Percentiles rank a stretch among this genome's conserved stretches.
phyloP scores from a whole-genome alignment of 2,888 invertebrate genomes.

The Limenitis camilla region DNA sequence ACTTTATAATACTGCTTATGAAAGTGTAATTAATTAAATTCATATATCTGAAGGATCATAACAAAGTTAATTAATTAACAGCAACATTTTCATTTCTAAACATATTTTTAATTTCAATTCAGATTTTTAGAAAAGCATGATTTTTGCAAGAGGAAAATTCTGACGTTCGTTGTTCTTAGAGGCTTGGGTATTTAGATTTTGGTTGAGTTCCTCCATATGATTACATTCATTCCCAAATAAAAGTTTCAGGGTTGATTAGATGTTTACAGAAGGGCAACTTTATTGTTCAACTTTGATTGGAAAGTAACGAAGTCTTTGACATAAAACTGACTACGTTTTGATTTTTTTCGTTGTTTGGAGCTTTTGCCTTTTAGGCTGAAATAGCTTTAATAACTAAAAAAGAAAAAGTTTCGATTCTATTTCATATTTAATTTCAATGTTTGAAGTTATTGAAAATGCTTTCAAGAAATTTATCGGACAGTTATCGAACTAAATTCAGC shows the following conservation, averaged over 20 bases:
- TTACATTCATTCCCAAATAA: conserved; percentile 1
- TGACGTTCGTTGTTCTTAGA: not conserved
- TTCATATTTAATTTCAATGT: too few species aligned
- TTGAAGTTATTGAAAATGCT: too few species aligned
- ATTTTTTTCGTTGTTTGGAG: not conserved
- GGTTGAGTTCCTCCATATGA: not conserved
- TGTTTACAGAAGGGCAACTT: conserved; percentile 46
- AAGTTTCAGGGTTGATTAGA: conserved; percentile 39
- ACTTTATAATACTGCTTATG: too few species aligned
- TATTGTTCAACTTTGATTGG: conserved; percentile 58
- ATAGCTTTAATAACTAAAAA: too few species aligned
- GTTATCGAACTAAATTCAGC: too few species aligned
- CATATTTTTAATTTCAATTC: too few species aligned
- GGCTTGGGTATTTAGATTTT: conserved; percentile 2
- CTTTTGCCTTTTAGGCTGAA: not conserved
- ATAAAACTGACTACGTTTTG: not conserved
- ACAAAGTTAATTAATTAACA: too few species aligned
- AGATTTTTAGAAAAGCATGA: not conserved
- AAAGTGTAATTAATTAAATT: too few species aligned
- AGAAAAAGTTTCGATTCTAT: too few species aligned
- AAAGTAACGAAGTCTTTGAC: conserved; percentile 31
- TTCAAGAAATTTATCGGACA: too few species aligned
- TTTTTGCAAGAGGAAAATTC: not conserved
- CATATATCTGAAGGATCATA: too few species aligned
- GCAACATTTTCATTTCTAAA: too few species aligned